These are phyloP conservation scores for Novumbra hubbsi DNA, from an alignment of 2,797 vertebrate species.

Conservation along the genomic window DNA sequence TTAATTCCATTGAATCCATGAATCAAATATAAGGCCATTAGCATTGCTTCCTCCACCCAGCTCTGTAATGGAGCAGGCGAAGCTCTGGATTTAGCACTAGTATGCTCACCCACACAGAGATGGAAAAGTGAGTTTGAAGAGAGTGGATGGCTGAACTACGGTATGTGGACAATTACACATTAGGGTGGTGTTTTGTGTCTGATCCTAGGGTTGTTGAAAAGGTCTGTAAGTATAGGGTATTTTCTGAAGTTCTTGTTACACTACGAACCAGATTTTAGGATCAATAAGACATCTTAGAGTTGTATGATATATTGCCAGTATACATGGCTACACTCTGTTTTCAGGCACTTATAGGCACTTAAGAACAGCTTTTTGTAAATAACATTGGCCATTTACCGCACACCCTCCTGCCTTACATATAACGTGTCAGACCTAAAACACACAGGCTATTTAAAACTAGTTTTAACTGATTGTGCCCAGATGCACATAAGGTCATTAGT, in stretches of 20 bases:
- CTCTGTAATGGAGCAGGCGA: conserved; percentile 25
- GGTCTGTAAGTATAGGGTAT: background rate
- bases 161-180: background rate
- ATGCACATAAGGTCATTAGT: background rate
- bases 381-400: too few relatives aligned
- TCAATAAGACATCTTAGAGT: too few relatives aligned
- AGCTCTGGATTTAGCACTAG: conserved; percentile 8
- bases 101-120: conserved; percentile 2
- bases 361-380: background rate
- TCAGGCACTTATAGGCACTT: too few relatives aligned
- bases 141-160: background rate
- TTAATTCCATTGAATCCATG: conserved; percentile 42
- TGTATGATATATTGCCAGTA: too few relatives aligned
- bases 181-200: conserved; percentile 12
- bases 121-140: conserved; percentile 18
- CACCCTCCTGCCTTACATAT: too few relatives aligned
- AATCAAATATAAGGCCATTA: conserved; percentile 40
- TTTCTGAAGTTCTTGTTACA: background rate
- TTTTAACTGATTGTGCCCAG: background rate
- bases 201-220: background rate
- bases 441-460: background rate
- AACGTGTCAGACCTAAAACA: background rate
- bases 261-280: too few relatives aligned
- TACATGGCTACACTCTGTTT: too few relatives aligned
- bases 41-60: conserved; percentile 26